Base-by-base conservation (phyloP, 1,140 invertebrate species). In the Solenopsis invicta region DNA sequence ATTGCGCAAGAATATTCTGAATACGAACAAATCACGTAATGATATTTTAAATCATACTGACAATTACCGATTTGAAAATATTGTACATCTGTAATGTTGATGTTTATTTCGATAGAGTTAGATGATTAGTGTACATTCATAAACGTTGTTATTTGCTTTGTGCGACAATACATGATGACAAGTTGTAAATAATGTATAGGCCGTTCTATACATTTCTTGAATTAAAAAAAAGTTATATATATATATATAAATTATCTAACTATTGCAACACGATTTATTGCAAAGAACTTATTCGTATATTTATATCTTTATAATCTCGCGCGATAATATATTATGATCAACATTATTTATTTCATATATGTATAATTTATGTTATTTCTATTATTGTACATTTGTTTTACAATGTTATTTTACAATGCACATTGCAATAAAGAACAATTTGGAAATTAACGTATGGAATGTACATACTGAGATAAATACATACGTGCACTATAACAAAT, bases 121-220 rank as follows among this genome's bases (percentile, higher is more conserved):
- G 24, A 81, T 6, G 9, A 34, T 61, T 71, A 34, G 61, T 82
- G 54, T 85, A 29, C 52, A 76, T 54, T 41, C 52, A n/a, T 48
- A 71, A 69, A 48, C 24, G 72, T 54, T 80, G 24, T 72, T 37
- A 61, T 62, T 61, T 74, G 69, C 41, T 56, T 61, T 50, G 69
- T 75, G 24, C 41, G 45, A 62, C 59, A 72, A 66, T 56, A 87
- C 24, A 75, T 75, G 54, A 81, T 64, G n/a, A 74, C 69, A 66
- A 77, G 34, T 75, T 90, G 88, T 90, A 88, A 86, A 91, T 90
- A 87, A n/a, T 88, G 24, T 89, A 85, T 41, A 90, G 71, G 56
- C n/a, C 3, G 50, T 37, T 82, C 69, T 45, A 56, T 8, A 72
- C 13, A 74, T 76, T 34, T 78, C 56, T 54, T 52, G 16, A 10